Base-by-base conservation (phyloP, 1,140 invertebrate genomes). In the Hyposmocoma kahamanoa region DNA sequence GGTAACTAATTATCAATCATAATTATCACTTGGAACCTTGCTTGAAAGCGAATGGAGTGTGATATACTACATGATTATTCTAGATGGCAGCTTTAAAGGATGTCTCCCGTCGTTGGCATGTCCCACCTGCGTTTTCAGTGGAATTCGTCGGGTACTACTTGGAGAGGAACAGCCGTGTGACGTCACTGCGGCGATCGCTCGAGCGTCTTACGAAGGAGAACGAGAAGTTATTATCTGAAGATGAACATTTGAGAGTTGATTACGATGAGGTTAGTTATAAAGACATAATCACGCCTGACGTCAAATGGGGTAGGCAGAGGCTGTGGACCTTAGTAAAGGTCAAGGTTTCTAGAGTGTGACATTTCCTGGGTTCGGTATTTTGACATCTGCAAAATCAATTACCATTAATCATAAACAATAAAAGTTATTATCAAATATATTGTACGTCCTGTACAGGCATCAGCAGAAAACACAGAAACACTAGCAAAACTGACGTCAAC, bases 91-190 rank as follows among this genome's bases (percentile, higher is more conserved):
- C 93, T 2, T 73, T 96, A 2, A 91, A 92, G 0, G 95, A 97
- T 67, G 91, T 97, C 5, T 90, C 93, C 5, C 96, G 96, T 67
- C 97, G 97, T 64, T 97, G 96, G 93, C 95, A 98, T 72, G 93
- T 98, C 42, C 92, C 95, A 2, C 96, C 96, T 0, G 95, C 96
- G 0, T 96, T 93, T 59, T 96, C 92, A 44, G 94, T 97, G 0
- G 97, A 98, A 79, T 99, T 97, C 76, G 94, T 98, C 30, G 95
- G 93, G 9, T 98, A 98, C 77, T 98, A 96, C 76, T 83, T 97
- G 30, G 96, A 98, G 87, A 89, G 95, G 26, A 94, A 95, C 67
- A 87, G 90, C 2, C 87, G 95, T 8, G 90, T 95, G n/a, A 90
- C 91, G 0, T 91, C 91, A 3, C 91, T 97, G 87, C 93, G 95